Percentiles rank a stretch among this genome's conserved stretches.
Evolutionary conservation across 2,113 vertebrate species (phyloP).

Genomic region (Cettia cetti): DNA sequence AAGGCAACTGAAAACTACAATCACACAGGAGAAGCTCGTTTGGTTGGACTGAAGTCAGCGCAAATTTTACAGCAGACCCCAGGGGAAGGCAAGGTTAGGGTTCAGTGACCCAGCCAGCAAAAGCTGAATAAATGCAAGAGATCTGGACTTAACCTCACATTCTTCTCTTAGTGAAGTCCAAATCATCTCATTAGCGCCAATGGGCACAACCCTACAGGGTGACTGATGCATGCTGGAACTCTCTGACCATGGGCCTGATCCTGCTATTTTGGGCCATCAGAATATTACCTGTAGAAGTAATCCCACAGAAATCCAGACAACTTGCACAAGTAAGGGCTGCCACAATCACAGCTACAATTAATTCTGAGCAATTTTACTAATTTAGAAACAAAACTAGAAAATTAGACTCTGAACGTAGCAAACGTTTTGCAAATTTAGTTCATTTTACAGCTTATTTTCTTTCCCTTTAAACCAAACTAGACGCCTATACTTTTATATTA

Average conservation of each 20-base stretch:
- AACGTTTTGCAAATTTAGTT: background rate
- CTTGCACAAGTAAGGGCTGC: background rate
- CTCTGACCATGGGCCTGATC: background rate
- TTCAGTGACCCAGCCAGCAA: background rate
- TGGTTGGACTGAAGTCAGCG: background rate
- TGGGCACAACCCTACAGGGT: fast-evolving
- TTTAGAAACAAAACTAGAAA: background rate
- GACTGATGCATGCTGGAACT: fast-evolving
- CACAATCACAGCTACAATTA: background rate
- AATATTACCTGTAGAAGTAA: background rate
- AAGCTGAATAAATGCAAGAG: background rate
- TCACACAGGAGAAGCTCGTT: background rate
- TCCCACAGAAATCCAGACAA: background rate
- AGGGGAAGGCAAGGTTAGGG: background rate
- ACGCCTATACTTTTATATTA: background rate
- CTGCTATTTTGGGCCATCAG: background rate
- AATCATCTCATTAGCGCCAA: background rate
- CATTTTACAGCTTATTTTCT: background rate
- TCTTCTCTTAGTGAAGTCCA: background rate
- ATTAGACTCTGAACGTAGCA: background rate
- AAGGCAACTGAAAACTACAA: background rate
- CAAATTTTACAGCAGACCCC: background rate
- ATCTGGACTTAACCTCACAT: background rate
- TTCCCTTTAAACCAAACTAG: background rate
- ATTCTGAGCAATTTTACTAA: background rate